Base-by-base conservation (phyloP, 2,797 vertebrate species). In the Mormyrops attenuatus region DNA sequence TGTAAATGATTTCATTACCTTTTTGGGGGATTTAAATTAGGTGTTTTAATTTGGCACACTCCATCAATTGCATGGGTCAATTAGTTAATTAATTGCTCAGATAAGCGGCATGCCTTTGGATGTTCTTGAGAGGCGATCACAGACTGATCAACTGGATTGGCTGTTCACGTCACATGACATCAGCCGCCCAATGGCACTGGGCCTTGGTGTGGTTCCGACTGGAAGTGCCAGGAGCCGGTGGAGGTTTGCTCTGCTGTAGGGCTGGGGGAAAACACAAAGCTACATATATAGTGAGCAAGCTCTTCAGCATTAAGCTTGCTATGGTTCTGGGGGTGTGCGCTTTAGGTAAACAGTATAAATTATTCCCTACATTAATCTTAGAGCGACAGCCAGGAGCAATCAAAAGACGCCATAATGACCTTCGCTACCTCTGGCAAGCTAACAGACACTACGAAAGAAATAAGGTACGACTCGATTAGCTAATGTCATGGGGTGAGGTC, bases 1-100 rank as follows among this genome's bases (percentile, higher is more conserved):
- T 66, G 60, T 17, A 89, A 88, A 91, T 90, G 77, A 90, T 86
- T 90, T 89, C 69, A 86, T 87, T 34, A 88, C 66, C 69, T 89
- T 85, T 91, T 89, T 90, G 66, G 55, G 82, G 30, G 8, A 89
- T 92, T 90, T 91, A 91, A 92, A 92, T 93, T 90, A 94, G 85
- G 53, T 55, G 57, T 88, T 90, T 91, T 89, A 89, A 90, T 73
- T 89, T 87, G 66, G 77, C 69, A 63, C 88, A 88, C 90, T 89
- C 88, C 44, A 85, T 77, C 38, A 88, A 88, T 89, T 84, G 49
- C 88, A 63, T 89, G 93, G 92, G 92, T 94, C 89, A 90, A 94
- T 92, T 92, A 91, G 91, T 91, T 91, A 91, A 91, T 92, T 91
- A 92, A 92, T 94, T 93, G 92, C 90, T 91, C 89, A 93, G 93